phyloP scores from a whole-genome alignment of 2,797 vertebrate species.

The Phataginus tricuspis region DNA sequence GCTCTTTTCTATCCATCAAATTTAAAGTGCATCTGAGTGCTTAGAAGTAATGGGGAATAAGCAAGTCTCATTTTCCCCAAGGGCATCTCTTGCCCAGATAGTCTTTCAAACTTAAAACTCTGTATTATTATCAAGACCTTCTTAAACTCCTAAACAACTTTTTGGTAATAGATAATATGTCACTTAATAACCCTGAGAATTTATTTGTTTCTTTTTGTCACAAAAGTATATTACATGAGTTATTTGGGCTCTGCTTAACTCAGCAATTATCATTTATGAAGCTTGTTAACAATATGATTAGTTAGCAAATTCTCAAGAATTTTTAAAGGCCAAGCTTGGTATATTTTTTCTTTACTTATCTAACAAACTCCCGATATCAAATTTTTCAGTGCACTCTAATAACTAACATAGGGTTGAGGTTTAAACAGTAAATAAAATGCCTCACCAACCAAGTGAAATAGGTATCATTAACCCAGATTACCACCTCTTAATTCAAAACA shows the following conservation, averaged over 20 bases:
- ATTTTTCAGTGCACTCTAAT: not conserved
- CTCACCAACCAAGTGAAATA: constrained; percentile 12
- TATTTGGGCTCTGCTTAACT: constrained; percentile 28
- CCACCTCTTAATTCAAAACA: constrained; percentile 18
- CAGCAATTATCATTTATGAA: not conserved
- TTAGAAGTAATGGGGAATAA: not conserved
- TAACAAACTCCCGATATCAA: not conserved
- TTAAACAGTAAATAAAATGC: constrained; percentile 48
- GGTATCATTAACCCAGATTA: constrained; percentile 45
- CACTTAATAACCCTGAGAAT: constrained; percentile 42
- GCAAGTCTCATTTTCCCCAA: not conserved
- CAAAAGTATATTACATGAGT: constrained; percentile 13
- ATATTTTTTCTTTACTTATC: not conserved
- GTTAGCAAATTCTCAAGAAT: constrained; percentile 43
- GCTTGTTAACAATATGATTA: constrained; percentile 29
- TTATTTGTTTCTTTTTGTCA: constrained; percentile 49
- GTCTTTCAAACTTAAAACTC: not conserved
- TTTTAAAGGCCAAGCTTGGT: constrained; percentile 17
- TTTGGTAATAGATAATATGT: not conserved
- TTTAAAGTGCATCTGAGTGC: not conserved
- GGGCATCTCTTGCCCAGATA: not conserved
- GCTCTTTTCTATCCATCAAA: not conserved
- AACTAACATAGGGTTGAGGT: not conserved
- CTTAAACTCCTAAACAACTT: not conserved
- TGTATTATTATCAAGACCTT: not conserved